Evolutionary conservation across 2,888 invertebrate genomes (phyloP).

Genomic region (Hypselothyrea guttata): DNA sequence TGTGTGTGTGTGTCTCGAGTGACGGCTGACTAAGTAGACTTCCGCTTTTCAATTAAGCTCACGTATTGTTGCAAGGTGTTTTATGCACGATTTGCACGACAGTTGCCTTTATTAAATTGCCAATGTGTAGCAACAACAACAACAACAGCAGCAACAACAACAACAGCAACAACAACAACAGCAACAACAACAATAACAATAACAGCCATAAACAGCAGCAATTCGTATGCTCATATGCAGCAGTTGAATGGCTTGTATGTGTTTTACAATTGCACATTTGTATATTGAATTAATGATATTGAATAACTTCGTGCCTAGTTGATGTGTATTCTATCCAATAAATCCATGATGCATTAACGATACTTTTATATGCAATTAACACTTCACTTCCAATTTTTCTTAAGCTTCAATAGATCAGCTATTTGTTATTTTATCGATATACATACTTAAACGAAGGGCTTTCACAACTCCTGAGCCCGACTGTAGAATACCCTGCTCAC

Average conservation of each 20-base stretch:
- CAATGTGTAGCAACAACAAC: constrained; percentile 28
- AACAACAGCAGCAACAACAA: constrained; percentile 14
- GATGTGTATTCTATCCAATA: too few relatives aligned
- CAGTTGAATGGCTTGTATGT: too few relatives aligned
- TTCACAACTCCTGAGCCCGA: too few relatives aligned
- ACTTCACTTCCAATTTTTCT: too few relatives aligned
- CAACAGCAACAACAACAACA: constrained; percentile 24
- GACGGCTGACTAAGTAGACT: constrained; percentile 68
- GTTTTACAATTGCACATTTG: neutral
- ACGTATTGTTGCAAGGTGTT: constrained; percentile 73
- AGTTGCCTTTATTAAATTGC: constrained; percentile 65
- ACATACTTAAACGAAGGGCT: too few relatives aligned
- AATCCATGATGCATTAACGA: too few relatives aligned
- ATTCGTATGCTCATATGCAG: too few relatives aligned
- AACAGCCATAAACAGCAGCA: constrained; percentile 17
- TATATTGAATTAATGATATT: neutral
- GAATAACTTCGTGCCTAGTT: too few relatives aligned
- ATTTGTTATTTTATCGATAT: too few relatives aligned
- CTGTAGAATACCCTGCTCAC: too few relatives aligned
- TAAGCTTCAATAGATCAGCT: too few relatives aligned
- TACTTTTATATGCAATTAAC: too few relatives aligned
- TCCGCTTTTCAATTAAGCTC: constrained; percentile 77
- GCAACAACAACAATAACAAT: constrained; percentile 10
- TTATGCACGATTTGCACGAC: constrained; percentile 76
- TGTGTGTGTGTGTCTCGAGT: constrained; percentile 31